Conservation (phyloP, 2,113 vertebrate genomes). For the Neotoma lepida region DNA sequence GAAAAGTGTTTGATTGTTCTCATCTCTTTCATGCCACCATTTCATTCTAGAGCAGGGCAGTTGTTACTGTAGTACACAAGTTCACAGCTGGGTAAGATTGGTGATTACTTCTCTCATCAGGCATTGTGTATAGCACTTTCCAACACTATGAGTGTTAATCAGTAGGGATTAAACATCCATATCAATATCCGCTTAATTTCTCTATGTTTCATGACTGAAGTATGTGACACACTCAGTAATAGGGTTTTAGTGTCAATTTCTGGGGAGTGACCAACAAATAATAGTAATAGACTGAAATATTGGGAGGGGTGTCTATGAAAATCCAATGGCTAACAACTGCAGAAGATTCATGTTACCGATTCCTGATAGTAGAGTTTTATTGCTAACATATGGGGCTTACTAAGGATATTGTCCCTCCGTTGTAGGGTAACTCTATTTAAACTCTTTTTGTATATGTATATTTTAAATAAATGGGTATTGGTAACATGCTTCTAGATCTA, state of each 20-base stretch:
- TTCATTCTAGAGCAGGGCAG: neutral
- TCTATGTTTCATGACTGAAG: neutral
- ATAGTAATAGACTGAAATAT: neutral
- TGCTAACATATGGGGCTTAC: neutral
- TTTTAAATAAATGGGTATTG: neutral
- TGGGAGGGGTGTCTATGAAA: neutral
- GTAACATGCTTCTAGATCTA: neutral
- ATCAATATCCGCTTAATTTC: neutral
- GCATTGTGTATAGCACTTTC: neutral
- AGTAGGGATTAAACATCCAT: neutral
- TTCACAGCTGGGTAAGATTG: neutral
- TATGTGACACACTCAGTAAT: neutral
- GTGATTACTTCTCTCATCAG: neutral
- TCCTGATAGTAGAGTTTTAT: neutral
- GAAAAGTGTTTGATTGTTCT: neutral
- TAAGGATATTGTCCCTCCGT: neutral
- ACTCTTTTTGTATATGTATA: neutral
- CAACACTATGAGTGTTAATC: neutral
- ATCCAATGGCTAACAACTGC: neutral
- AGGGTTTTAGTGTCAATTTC: neutral
- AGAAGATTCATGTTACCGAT: neutral
- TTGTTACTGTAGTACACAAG: too few species aligned
- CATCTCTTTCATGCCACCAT: neutral
- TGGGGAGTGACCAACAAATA: neutral
- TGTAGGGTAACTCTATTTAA: neutral